Conservation (phyloP, 2,888 invertebrate species). For the Alentia gelatinosa region DNA sequence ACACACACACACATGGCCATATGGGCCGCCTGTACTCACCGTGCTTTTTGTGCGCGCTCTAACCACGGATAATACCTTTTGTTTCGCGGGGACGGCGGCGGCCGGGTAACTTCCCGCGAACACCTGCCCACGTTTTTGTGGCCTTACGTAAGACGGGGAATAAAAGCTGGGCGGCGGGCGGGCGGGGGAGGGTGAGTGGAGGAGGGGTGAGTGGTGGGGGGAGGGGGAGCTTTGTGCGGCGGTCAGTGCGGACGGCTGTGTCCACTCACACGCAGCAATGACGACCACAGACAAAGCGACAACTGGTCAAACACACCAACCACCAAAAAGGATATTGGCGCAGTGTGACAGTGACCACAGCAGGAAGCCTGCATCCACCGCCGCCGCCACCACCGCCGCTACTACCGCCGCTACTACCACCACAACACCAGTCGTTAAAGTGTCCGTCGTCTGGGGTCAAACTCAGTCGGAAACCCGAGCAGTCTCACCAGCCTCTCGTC, state of each 20-base stretch:
- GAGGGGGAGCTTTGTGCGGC: background rate
- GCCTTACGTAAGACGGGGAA: conserved; percentile 20
- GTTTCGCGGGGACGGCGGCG: background rate
- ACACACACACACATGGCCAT: background rate
- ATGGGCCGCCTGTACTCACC: background rate
- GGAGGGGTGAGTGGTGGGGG: too few species aligned
- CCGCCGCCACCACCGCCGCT: too few species aligned
- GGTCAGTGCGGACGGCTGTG: background rate
- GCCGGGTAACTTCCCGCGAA: background rate
- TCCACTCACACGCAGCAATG: background rate
- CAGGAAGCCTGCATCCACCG: too few species aligned
- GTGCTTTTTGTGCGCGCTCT: background rate
- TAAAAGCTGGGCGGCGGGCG: background rate
- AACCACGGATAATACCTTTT: background rate
- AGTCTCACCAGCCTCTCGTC: too few species aligned
- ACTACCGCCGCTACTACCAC: too few species aligned
- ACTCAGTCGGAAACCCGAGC: too few species aligned
- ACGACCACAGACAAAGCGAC: too few species aligned
- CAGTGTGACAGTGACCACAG: too few species aligned
- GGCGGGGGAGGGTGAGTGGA: background rate
- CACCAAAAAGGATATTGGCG: too few species aligned
- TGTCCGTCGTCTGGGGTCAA: too few species aligned
- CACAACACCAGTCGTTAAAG: too few species aligned
- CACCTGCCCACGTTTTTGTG: conserved; percentile 39
- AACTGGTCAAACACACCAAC: conserved; percentile 42